Percentiles rank a stretch among this genome's conserved stretches.
These are phyloP conservation scores for Leptocoma aspasia DNA, from an alignment of 2,113 vertebrate genomes.

Conservation along the genomic window DNA sequence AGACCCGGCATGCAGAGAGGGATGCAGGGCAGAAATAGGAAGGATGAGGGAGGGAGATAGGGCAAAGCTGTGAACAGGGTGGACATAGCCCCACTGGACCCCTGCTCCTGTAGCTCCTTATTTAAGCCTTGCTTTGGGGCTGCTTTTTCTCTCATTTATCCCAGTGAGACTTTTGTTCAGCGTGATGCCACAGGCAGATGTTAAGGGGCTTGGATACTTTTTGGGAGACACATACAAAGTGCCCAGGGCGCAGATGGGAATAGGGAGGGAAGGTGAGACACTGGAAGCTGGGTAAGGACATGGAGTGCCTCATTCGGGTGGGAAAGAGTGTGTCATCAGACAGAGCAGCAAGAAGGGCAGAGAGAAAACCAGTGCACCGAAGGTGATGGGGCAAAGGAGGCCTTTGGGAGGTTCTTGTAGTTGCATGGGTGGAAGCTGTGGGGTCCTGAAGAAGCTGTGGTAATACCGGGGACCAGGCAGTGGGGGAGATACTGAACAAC, in stretches of 20 bases:
- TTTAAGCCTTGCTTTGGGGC: not conserved
- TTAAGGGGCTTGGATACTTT: not conserved
- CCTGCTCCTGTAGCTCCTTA: not conserved
- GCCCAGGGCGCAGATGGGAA: too few relatives aligned
- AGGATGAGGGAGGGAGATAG: not conserved
- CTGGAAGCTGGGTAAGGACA: not conserved
- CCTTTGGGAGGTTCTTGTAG: not conserved
- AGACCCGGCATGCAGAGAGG: not conserved
- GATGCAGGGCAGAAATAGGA: not conserved
- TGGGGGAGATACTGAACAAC: not conserved
- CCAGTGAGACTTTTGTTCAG: not conserved
- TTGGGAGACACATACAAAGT: not conserved
- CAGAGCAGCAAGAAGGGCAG: not conserved
- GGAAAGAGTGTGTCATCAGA: fast-evolving
- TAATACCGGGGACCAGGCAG: not conserved
- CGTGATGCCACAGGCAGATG: fast-evolving
- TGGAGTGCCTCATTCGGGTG: not conserved
- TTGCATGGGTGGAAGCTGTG: fast-evolving
- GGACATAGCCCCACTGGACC: fast-evolving
- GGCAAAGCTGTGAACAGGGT: not conserved
- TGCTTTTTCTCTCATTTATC: not conserved
- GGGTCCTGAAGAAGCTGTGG: not conserved
- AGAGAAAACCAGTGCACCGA: not conserved
- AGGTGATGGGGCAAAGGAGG: not conserved
- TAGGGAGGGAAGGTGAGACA: not conserved